These are phyloP conservation scores for Spea multiplicata DNA, from an alignment of 2,113 vertebrate genomes.

Conservation along the genomic window DNA sequence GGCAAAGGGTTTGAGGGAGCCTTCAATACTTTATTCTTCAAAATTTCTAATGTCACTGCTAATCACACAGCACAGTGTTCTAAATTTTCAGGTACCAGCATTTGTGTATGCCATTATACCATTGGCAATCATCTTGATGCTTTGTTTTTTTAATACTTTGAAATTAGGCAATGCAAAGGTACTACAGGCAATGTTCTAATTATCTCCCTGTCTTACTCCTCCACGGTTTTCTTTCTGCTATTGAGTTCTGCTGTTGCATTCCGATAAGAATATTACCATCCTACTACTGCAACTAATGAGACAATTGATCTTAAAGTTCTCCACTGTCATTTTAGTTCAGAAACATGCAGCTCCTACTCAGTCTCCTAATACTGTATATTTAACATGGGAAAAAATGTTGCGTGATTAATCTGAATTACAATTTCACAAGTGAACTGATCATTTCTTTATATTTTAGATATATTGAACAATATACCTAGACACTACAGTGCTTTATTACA, in stretches of 20 bases:
- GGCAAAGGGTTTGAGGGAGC: too few species aligned
- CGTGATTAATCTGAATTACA: background rate
- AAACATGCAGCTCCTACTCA: background rate
- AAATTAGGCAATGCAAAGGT: conserved; percentile 1
- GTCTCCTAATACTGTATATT: background rate
- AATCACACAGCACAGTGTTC: too few species aligned
- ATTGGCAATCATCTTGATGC: background rate
- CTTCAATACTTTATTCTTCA: too few species aligned
- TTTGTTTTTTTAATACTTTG: background rate
- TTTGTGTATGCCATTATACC: background rate
- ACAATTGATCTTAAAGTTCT: conserved; percentile 34
- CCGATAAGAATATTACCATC: conserved; percentile 5
- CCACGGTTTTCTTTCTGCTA: background rate
- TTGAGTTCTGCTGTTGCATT: conserved; percentile 13
- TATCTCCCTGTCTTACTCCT: conserved; percentile 4
- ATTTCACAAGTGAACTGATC: background rate
- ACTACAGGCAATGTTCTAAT: background rate
- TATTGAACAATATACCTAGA: background rate
- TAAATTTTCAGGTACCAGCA: background rate
- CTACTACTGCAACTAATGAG: conserved; percentile 18
- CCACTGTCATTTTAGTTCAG: conserved; percentile 10
- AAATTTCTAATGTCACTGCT: too few species aligned
- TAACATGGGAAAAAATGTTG: background rate
- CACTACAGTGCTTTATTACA: too few species aligned
- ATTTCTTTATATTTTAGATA: background rate